phyloP scores from a whole-genome alignment of 1,140 invertebrate genomes.

The Listronotus oregonensis region DNA sequence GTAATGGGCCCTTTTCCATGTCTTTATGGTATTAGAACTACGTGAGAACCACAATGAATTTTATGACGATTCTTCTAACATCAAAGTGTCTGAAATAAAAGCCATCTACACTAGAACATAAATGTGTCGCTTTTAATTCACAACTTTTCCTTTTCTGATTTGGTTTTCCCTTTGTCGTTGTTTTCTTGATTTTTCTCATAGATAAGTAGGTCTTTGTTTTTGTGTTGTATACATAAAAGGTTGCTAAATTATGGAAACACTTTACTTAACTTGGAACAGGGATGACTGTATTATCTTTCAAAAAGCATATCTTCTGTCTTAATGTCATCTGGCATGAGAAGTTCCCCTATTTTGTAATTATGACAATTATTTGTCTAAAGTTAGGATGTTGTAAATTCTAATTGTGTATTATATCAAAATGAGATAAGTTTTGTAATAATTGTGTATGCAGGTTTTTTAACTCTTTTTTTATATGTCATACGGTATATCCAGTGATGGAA shows the following conservation, averaged over 20 bases:
- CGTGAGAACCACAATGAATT: constrained; percentile 28
- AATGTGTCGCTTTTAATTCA: constrained; percentile 22
- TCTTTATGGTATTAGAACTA: constrained; percentile 22
- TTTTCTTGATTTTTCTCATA: constrained; percentile 10
- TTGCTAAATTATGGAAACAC: constrained; percentile 7
- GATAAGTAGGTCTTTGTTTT: constrained; percentile 4
- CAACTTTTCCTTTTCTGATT: constrained; percentile 9
- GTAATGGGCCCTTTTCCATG: constrained; percentile 22
- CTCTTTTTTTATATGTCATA: too few species aligned
- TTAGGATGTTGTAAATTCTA: too few species aligned
- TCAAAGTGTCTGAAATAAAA: constrained; percentile 26
- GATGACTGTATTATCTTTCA: too few species aligned
- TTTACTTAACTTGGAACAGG: too few species aligned
- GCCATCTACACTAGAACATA: constrained; percentile 13
- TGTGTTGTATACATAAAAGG: neutral
- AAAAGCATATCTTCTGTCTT: too few species aligned
- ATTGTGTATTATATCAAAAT: too few species aligned
- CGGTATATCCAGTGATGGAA: too few species aligned
- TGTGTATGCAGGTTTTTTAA: too few species aligned
- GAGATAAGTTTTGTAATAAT: too few species aligned
- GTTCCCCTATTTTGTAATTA: too few species aligned
- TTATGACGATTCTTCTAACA: constrained; percentile 24
- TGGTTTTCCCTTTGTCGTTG: constrained; percentile 5
- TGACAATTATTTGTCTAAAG: too few species aligned
- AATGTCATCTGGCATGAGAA: too few species aligned